phyloP scores from a whole-genome alignment of 2,113 vertebrate genomes.

The Calyptomena viridis region DNA sequence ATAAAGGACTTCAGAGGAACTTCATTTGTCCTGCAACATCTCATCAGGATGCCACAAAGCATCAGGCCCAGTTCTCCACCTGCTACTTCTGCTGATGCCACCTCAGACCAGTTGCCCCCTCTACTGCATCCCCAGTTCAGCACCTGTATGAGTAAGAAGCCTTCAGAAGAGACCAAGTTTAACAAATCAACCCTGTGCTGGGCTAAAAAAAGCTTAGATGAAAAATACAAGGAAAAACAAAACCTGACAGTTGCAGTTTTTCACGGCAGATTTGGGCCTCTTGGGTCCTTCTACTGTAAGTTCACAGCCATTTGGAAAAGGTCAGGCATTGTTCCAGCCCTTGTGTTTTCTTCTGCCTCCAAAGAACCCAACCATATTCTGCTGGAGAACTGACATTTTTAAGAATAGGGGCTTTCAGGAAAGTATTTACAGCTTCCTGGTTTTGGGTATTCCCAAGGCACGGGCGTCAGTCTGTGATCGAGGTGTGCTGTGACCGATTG shows the following conservation, averaged over 20 bases:
- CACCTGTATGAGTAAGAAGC: neutral
- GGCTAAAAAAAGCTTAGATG: constrained; percentile 30
- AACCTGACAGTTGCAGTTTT: constrained; percentile 50
- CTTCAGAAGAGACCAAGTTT: neutral
- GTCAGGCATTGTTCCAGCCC: constrained; percentile 55
- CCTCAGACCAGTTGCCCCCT: rapidly evolving
- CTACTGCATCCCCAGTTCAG: neutral
- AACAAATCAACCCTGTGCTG: neutral
- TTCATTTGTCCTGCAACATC: neutral
- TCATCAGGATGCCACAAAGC: neutral
- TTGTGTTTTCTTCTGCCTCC: constrained; percentile 1
- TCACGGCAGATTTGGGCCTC: constrained; percentile 3
- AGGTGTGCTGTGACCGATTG: neutral
- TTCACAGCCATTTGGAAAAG: constrained; percentile 43
- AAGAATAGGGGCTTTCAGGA: constrained; percentile 38
- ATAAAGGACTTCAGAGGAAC: neutral
- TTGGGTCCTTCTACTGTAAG: constrained; percentile 52
- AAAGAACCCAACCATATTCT: neutral
- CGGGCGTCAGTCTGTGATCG: rapidly evolving
- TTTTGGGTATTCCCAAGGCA: neutral
- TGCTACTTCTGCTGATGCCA: neutral
- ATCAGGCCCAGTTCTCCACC: neutral
- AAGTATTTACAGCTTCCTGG: constrained; percentile 58
- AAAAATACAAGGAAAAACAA: constrained; percentile 18
- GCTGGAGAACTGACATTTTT: neutral